Base-by-base conservation (phyloP, 2,888 invertebrate genomes). In the Ariolimax columbianus region DNA sequence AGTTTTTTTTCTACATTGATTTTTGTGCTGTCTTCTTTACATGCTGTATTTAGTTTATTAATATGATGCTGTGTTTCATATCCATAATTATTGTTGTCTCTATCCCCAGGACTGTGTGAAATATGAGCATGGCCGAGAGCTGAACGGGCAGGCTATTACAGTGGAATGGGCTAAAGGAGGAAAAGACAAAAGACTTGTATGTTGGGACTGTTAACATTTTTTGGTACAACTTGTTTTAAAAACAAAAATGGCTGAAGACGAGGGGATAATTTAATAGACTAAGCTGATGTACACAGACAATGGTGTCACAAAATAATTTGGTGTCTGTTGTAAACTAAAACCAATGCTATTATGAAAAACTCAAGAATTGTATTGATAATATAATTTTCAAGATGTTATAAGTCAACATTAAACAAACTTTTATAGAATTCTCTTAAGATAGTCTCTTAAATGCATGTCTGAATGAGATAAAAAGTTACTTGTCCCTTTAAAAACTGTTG, bases 121-220 rank as follows among this genome's bases (percentile, higher is more conserved):
- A 83, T 94, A 94, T 89, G 94, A 94, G 89, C 94, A 94, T 91
- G 94, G 94, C 0, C 88, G 94, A 73, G 93, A 94, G 68, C 87
- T 94, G 0, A 91, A 92, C 77, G 94, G 94, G 0, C 93, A 94
- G n/a, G 93, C 92, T 77, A 94, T 94, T 70, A 93, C 94, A 66
- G 94, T 94, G 17, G 94, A 94, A 87, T 94, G 94, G 94, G 94
- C 94, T 0, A 93, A 94, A 86, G 94, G 94, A n/a, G 94, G 94
- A 26, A 93, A 90, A 47, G 85, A 85, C 38, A 82, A 68, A 30
- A 55, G 82, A 78, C 36, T 77, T 38, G 78, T 86, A n/a, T 68
- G 83, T 55, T 30, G 30, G 14, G 19, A n/a, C 6, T 36, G 14
- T 9, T n/a, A 11, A 30, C 33, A 17, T 75, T 75, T 11, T 7